Base-by-base conservation (phyloP, 1,140 invertebrate species). In the Ptiloglossa arizonensis region DNA sequence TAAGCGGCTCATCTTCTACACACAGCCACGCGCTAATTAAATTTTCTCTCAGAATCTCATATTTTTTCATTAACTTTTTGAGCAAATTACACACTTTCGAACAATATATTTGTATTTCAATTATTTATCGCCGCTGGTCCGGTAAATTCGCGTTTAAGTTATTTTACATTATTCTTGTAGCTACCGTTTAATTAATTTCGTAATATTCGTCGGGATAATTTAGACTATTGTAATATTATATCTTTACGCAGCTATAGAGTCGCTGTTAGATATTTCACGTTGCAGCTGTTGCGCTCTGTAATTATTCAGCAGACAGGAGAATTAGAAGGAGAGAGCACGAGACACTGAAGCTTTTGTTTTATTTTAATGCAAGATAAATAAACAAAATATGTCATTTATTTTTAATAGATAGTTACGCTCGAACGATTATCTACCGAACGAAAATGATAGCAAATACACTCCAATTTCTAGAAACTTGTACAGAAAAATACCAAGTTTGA, bases 1-100 rank as follows among this genome's bases (percentile, higher is more conserved):
- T 44, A 41, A 62, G 59, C 59, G 35, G 35, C 59, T 62, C 59
- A 62, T 62, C 59, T 41, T 62, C 59, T 19, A 19, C 57, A 32
- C 57, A 35, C 57, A 38, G 57, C 17, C 35, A 22, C 59, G 22
- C 35, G 59, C 24, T 62, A 62, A 62, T 62, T 62, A 62, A 62
- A 62, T 41, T 62, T 62, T 22, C 59, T 35, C n/a, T 62, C 24
- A 24, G n/a, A 41, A 19, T 62, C n/a, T 44, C 59, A 62, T 24
- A 62, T 38, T 22, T 35, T 62, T 62, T 41, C 2, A 2, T 11
- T 3, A 24, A 22, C 59, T 38, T 9, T 62, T 41, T 11, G n/a
- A 62, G 41, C 41, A 41, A 41, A 24, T 41, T n/a, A 41, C 11
- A 24, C 15, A 11, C n/a, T 5, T 2, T 2, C 35, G 35, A 24